A percentile compares a stretch with the other conserved stretches of the same genome.
Conservation (phyloP, 2,113 vertebrate genomes). For the Heptranchias perlo region DNA sequence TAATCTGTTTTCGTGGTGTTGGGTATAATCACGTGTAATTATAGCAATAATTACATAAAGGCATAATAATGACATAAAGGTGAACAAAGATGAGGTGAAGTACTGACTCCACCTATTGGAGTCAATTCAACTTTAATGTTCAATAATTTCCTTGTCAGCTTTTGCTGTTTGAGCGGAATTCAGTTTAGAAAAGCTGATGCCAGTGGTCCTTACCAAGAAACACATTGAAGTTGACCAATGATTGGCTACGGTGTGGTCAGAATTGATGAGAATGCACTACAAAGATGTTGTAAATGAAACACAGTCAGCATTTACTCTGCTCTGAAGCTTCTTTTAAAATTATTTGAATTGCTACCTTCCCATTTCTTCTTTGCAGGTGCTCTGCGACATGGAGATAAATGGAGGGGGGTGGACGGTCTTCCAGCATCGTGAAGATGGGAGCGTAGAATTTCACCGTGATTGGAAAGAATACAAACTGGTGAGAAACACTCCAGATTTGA, state of each 20-base stretch:
- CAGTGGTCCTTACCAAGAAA: not conserved
- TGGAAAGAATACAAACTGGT: slow-evolving; percentile 72
- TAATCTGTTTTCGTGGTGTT: no score
- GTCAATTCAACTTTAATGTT: not conserved
- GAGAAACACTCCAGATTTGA: slow-evolving; percentile 38
- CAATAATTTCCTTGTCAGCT: not conserved
- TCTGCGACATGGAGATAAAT: slow-evolving; percentile 70
- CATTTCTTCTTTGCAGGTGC: slow-evolving; percentile 52
- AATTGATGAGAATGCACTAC: not conserved
- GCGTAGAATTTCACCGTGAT: slow-evolving; percentile 62
- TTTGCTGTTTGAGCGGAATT: not conserved
- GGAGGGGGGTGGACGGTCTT: slow-evolving; percentile 73
- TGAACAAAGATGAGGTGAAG: not conserved
- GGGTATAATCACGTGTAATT: no score
- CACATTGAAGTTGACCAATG: not conserved
- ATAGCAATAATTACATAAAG: not conserved
- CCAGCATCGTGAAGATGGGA: slow-evolving; percentile 64
- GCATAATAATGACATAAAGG: not conserved
- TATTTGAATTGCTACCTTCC: not conserved
- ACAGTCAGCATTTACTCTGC: not conserved
- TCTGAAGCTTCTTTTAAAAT: not conserved
- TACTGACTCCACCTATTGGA: not conserved
- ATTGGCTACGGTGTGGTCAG: not conserved
- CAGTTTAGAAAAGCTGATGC: not conserved
- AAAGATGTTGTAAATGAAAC: not conserved